These are phyloP conservation scores for Percina caprodes DNA, from an alignment of 2,113 vertebrate species.

Conservation along the genomic window DNA sequence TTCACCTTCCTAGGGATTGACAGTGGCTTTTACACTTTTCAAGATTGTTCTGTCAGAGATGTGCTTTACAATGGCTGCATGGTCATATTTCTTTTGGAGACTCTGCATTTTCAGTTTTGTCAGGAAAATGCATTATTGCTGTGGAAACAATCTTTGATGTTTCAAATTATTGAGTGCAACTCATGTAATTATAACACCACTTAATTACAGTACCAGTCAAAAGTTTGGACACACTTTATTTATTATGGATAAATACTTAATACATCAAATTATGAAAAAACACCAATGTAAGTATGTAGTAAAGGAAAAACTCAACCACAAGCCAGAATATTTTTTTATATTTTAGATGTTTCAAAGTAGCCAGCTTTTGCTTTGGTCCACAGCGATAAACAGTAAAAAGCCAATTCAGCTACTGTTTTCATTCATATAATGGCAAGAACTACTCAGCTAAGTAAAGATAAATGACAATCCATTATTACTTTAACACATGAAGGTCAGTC, in stretches of 20 bases:
- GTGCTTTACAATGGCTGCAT: too few species aligned
- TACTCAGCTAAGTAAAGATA: too few species aligned
- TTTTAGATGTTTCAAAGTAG: not conserved
- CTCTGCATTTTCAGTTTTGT: not conserved
- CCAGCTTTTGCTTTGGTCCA: not conserved
- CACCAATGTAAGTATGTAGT: too few species aligned
- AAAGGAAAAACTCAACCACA: too few species aligned
- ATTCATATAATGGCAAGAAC: not conserved
- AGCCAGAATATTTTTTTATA: too few species aligned
- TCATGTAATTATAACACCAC: not conserved
- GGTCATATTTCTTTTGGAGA: too few species aligned
- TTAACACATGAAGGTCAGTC: conserved; percentile 1
- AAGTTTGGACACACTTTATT: too few species aligned
- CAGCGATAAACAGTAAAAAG: not conserved
- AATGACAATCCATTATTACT: not conserved
- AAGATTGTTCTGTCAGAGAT: not conserved
- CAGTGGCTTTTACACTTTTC: not conserved
- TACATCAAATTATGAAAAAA: too few species aligned
- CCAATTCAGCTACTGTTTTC: not conserved
- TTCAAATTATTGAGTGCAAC: not conserved
- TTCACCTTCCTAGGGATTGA: not conserved
- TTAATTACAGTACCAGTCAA: too few species aligned
- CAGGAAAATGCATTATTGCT: not conserved
- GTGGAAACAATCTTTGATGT: not conserved
- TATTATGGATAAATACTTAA: too few species aligned